Conservation (phyloP, 2,797 vertebrate genomes). For the Pteronotus mesoamericanus region DNA sequence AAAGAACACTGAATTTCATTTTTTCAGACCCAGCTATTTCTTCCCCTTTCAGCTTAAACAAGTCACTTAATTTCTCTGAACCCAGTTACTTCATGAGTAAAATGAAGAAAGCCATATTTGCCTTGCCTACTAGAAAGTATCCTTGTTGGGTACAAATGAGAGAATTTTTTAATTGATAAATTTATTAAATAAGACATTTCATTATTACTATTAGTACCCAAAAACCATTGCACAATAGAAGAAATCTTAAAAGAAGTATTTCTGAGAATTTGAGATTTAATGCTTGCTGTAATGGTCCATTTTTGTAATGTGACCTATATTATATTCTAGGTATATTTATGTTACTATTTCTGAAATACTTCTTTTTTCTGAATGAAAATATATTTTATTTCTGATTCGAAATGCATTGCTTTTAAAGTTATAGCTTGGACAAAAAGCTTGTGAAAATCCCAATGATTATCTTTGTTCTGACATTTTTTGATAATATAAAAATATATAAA, state of each 20-base stretch:
- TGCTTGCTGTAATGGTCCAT: neutral
- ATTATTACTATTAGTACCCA: neutral
- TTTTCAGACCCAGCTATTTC: neutral
- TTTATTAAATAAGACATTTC: neutral
- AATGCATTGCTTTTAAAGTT: neutral
- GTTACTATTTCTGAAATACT: neutral
- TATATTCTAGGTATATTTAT: neutral
- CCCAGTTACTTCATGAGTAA: neutral
- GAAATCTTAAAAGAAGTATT: neutral
- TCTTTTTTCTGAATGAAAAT: neutral
- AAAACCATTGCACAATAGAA: neutral
- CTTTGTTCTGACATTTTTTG: conserved; percentile 4
- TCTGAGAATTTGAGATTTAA: neutral
- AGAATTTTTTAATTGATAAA: neutral
- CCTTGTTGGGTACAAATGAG: neutral
- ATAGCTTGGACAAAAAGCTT: neutral
- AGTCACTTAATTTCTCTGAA: neutral
- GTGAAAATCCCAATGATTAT: neutral
- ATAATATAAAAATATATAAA: neutral
- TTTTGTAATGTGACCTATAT: neutral
- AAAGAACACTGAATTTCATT: neutral
- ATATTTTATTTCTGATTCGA: conserved; percentile 15
- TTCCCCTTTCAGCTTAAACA: neutral
- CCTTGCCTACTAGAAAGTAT: neutral
- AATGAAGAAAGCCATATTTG: neutral